A percentile compares a stretch with the other conserved stretches of the same genome.
phyloP scores from a whole-genome alignment of 1,140 invertebrate species.

The Temnothorax nylanderi region DNA sequence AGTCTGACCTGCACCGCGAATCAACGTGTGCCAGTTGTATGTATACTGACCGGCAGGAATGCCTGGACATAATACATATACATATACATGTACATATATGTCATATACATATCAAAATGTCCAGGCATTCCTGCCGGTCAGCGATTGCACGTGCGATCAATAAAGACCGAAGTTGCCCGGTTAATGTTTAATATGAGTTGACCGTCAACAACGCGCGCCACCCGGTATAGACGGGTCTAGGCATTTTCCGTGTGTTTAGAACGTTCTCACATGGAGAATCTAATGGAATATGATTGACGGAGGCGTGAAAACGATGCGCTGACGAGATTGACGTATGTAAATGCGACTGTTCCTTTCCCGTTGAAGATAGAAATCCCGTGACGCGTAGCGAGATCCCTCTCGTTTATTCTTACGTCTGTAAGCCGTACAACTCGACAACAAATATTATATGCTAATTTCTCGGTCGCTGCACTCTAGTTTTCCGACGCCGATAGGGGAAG shows the following conservation, averaged over 20 bases:
- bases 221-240: background rate
- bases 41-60: too few relatives aligned
- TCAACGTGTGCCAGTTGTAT: background rate
- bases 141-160: background rate
- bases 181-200: background rate
- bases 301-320: background rate
- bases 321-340: slow-evolving; percentile 34
- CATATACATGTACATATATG: too few relatives aligned
- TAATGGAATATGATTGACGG: background rate
- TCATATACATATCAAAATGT: too few relatives aligned
- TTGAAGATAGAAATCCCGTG: slow-evolving; percentile 25
- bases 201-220: background rate
- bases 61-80: too few relatives aligned
- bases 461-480: slow-evolving; percentile 35
- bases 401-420: background rate
- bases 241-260: background rate
- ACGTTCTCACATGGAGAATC: background rate
- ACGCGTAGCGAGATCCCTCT: background rate
- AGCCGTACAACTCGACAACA: background rate
- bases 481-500: background rate
- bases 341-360: background rate
- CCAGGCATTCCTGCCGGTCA: too few relatives aligned
- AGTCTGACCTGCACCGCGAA: background rate
- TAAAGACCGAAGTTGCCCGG: background rate
- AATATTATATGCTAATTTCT: slow-evolving; percentile 47